phyloP scores from a whole-genome alignment of 2,113 vertebrate species.

The Oceanites oceanicus region DNA sequence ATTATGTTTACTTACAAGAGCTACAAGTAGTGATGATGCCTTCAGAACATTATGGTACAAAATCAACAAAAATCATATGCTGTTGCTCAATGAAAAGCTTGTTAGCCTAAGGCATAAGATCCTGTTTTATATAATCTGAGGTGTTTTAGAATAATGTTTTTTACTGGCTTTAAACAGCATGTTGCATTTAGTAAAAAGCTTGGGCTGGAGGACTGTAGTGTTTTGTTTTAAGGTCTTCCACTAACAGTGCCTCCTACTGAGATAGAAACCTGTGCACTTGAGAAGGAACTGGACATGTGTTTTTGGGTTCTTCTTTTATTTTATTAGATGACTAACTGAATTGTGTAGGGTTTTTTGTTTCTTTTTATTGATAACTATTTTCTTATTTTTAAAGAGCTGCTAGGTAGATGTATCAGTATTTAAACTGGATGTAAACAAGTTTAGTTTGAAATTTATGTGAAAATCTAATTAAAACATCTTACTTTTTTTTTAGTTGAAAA shows the following conservation, averaged over 20 bases:
- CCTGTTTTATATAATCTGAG: conserved; percentile 42
- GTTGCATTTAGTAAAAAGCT: conserved; percentile 34
- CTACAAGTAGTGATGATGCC: conserved; percentile 53
- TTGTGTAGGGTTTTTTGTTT: not conserved
- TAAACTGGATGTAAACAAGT: conserved; percentile 73
- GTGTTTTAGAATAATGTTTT: conserved; percentile 49
- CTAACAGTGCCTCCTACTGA: conserved; percentile 74
- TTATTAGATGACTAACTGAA: conserved; percentile 45
- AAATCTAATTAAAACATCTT: conserved; percentile 51
- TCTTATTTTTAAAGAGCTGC: conserved; percentile 67
- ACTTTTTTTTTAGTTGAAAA: not conserved
- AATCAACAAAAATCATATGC: conserved; percentile 43
- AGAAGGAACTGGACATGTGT: conserved; percentile 70
- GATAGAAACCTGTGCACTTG: conserved; percentile 52
- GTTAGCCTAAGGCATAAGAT: conserved; percentile 50
- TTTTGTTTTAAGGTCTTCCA: conserved; percentile 70
- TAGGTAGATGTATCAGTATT: conserved; percentile 64
- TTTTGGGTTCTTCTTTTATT: conserved; percentile 41
- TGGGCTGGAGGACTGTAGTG: conserved; percentile 64
- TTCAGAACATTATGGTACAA: conserved; percentile 69
- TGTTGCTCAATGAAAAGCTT: conserved; percentile 64
- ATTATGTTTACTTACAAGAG: conserved; percentile 64
- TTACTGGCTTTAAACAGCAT: conserved; percentile 52
- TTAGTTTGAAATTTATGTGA: conserved; percentile 19
- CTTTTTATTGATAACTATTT: conserved; percentile 51